These are phyloP conservation scores for Cliona cf. orientalis DNA, from an alignment of 37 sponge, comb jelly and placozoan genomes.

Conservation along the genomic window DNA sequence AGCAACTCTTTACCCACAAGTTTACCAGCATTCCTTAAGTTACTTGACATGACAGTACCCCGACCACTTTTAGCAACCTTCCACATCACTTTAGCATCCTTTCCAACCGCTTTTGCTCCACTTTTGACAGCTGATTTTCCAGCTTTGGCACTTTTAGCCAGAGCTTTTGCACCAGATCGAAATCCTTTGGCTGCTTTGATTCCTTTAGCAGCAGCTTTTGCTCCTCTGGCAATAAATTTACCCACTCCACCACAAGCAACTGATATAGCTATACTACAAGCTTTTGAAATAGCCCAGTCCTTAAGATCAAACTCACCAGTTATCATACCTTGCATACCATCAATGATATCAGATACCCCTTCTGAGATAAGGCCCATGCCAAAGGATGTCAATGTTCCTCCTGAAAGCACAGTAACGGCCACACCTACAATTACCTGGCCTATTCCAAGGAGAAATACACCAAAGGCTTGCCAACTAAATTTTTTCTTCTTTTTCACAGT, in stretches of 20 bases:
- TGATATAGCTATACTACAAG: conserved; percentile 9
- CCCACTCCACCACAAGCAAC: conserved; percentile 15
- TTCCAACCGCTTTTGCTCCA: neutral
- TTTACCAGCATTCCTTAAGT: conserved; percentile 9
- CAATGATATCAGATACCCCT: conserved; percentile 33
- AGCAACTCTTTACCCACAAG: conserved; percentile 18
- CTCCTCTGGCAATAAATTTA: conserved; percentile 1
- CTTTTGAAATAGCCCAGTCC: conserved; percentile 27
- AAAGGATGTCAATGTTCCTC: neutral
- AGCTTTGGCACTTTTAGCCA: neutral
- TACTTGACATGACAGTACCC: neutral
- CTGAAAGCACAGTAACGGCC: neutral
- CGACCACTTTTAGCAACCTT: neutral
- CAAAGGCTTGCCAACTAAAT: conserved; percentile 26
- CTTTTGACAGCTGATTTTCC: neutral
- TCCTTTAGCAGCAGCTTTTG: neutral
- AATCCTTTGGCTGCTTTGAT: conserved; percentile 1
- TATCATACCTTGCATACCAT: conserved; percentile 21
- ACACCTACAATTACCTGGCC: conserved; percentile 24
- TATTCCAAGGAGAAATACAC: conserved; percentile 21
- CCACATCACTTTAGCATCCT: neutral
- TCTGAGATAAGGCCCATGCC: conserved; percentile 36
- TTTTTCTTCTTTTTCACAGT: conserved; percentile 7
- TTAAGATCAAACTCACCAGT: conserved; percentile 16
- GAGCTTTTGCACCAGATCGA: neutral